phyloP scores from a whole-genome alignment of 2,113 vertebrate species.

The Tricholaema leucomelas region DNA sequence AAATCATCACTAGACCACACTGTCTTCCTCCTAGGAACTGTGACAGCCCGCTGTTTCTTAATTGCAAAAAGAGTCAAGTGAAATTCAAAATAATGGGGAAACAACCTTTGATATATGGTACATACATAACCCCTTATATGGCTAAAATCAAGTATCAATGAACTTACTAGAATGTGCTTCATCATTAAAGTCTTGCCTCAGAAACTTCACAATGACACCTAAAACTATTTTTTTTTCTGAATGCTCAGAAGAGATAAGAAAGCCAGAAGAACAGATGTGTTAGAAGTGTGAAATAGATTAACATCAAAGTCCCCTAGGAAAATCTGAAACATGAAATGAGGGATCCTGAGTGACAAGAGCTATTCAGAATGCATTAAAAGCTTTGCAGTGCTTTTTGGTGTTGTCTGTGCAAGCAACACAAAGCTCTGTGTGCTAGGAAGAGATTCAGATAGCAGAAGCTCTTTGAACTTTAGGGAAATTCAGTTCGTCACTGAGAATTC shows the following conservation, averaged over 20 bases:
- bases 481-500: conserved; percentile 45
- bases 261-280: conserved; percentile 78
- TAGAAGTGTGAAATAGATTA: conserved; percentile 83
- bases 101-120: background rate
- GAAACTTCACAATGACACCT: too few species aligned
- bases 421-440: conserved; percentile 54
- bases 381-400: conserved; percentile 70
- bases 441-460: conserved; percentile 57
- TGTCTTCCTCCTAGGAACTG: background rate
- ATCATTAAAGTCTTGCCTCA: conserved; percentile 70
- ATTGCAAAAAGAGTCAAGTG: background rate
- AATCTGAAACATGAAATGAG: conserved; percentile 79
- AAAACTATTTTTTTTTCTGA: too few species aligned
- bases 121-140: background rate
- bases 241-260: conserved; percentile 79
- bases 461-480: conserved; percentile 69
- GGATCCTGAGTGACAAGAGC: conserved; percentile 79
- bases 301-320: conserved; percentile 81
- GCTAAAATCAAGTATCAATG: conserved; percentile 41
- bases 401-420: conserved; percentile 59
- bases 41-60: background rate
- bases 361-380: conserved; percentile 80
- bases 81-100: background rate
- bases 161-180: conserved; percentile 51
- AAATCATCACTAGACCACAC: background rate